Percentiles rank a stretch among this genome's conserved stretches.
These are phyloP conservation scores for Arrhopalites spinosus DNA, from an alignment of 2,888 invertebrate species.

Conservation along the genomic window DNA sequence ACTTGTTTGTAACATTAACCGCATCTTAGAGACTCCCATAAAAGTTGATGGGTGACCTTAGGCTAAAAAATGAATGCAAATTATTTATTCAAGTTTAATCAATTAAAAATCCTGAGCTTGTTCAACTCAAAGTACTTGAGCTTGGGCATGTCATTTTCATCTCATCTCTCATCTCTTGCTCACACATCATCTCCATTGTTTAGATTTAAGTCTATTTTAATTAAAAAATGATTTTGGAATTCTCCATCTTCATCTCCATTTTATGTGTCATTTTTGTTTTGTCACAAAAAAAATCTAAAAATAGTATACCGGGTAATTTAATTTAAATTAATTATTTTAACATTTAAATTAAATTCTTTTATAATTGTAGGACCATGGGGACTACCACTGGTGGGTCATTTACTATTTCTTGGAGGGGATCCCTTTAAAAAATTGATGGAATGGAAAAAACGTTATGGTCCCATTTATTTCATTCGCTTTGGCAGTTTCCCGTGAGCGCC, in stretches of 20 bases:
- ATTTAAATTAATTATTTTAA: not conserved
- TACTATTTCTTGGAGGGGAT: not conserved
- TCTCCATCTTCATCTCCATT: not conserved
- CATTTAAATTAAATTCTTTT: not conserved
- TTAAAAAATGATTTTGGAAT: not conserved
- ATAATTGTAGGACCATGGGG: not conserved
- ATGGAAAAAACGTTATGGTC: conserved; percentile 1
- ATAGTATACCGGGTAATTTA: not conserved
- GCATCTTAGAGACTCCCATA: no score
- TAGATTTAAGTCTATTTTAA: not conserved
- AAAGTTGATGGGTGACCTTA: no score
- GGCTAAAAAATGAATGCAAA: no score
- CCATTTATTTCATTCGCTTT: not conserved
- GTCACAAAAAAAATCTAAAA: not conserved
- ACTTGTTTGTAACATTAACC: no score
- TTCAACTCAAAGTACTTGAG: no score
- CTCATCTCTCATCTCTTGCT: no score
- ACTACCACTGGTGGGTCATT: not conserved
- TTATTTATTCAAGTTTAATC: no score
- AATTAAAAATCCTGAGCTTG: no score
- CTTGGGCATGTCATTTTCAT: no score
- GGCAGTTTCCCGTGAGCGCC: not conserved
- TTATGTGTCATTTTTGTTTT: not conserved
- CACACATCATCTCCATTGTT: not conserved
- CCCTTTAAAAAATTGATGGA: not conserved